Base-by-base conservation (phyloP, 1,140 invertebrate species). In the Trichonephila inaurata region DNA sequence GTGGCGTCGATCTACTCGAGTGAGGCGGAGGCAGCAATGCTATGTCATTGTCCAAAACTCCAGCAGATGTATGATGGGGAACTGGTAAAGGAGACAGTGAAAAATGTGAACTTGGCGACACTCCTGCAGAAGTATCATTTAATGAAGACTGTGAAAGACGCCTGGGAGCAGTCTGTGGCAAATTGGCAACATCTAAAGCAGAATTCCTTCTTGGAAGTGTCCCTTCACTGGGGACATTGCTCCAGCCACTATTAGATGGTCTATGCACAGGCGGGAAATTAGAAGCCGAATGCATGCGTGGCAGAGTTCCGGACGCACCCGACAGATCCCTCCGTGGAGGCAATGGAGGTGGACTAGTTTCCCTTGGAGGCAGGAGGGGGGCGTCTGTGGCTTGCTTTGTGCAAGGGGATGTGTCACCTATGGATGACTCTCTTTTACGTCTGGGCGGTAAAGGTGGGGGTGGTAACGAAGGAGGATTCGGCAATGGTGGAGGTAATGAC, bases 291-390 rank as follows among this genome's bases (percentile, higher is more conserved):
- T 96, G 95, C 94, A 95, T 96, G 90, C 95, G 96, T n/a, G 96
- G 96, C 95, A 95, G 95, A 60, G 95, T 96, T 94, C 95, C 95
- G 24, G 95, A 95, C 21, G 87, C 72, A 24, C 89, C 61, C 18
- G 92, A 51, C 16, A 86, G 82, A 44, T 97, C 96, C 51, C 96
- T 95, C 92, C 97, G 95, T 60, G 94, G 95, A 28, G 97, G 97
- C 89, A 97, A 95, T 89, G 96, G 96, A 4, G 97, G 97, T 40
- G 97, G 97, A 96, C 96, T 96, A 87, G 96, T 95, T 94, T 97
- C 97, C 92, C 96, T 95, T 21, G 97, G 96, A 44, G 97, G 97
- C 94, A 97, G 95, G 62, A 96, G 96, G 4, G 97, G 97, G 64
- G 97, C 96, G 94, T 97, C 97, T 33, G 96, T 96, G 33, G 96